phyloP scores from a whole-genome alignment of 1,140 invertebrate genomes.

The Danaus plexippus region DNA sequence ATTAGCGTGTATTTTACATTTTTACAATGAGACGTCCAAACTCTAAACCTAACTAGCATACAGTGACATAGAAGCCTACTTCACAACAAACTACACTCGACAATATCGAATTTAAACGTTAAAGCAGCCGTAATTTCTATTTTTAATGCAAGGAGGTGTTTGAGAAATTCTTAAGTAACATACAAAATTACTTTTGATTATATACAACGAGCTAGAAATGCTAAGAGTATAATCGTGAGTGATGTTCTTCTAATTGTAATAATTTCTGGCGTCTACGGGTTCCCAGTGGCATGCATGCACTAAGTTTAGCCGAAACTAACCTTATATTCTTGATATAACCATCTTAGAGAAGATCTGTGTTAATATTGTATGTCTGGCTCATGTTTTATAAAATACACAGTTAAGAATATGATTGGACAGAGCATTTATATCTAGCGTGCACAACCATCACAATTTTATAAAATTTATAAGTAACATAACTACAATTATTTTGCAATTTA shows the following conservation, averaged over 20 bases:
- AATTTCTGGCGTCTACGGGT: conserved; percentile 52
- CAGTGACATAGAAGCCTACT: conserved; percentile 65
- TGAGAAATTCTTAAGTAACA: conserved; percentile 64
- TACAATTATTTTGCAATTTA: conserved; percentile 19
- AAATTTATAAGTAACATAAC: conserved; percentile 19
- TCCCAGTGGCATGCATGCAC: conserved; percentile 50
- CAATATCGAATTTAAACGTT: conserved; percentile 64
- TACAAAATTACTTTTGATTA: conserved; percentile 68
- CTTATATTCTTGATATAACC: no score
- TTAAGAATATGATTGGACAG: conserved; percentile 51
- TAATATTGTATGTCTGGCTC: no score
- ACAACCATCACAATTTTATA: conserved; percentile 62
- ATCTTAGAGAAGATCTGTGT: no score
- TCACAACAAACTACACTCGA: conserved; percentile 69
- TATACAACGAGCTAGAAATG: conserved; percentile 61
- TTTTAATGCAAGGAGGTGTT: conserved; percentile 63
- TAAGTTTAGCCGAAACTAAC: no score
- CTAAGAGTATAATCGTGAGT: conserved; percentile 45
- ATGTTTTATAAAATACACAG: conserved; percentile 18
- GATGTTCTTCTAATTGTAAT: conserved; percentile 44
- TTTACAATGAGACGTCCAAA: conserved; percentile 66
- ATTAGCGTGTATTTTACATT: conserved; percentile 69
- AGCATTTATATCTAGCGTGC: conserved; percentile 58
- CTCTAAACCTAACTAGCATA: conserved; percentile 62
- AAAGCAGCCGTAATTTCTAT: conserved; percentile 63